A percentile compares a stretch with the other conserved stretches of the same genome.
These are phyloP conservation scores for Fundulus diaphanus DNA, from an alignment of 2,797 vertebrate species.

Conservation along the genomic window DNA sequence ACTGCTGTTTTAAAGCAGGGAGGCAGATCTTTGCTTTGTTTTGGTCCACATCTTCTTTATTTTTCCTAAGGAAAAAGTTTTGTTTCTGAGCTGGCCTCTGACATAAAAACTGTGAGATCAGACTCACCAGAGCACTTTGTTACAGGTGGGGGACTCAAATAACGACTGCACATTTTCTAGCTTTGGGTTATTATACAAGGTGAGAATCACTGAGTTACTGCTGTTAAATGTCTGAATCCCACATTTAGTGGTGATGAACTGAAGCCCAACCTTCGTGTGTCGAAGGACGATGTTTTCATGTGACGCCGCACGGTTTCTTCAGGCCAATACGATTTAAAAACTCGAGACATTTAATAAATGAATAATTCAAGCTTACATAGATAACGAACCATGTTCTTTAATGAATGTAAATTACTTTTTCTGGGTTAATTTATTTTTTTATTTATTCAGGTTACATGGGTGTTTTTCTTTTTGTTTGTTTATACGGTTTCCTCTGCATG, in stretches of 20 bases:
- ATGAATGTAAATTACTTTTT: not conserved
- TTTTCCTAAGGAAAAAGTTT: constrained; percentile 58
- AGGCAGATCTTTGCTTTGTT: not conserved
- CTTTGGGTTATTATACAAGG: not conserved
- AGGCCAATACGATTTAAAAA: not conserved
- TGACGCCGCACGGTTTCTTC: not conserved
- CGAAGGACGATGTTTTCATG: not conserved
- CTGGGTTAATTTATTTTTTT: not conserved
- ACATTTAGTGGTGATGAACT: constrained; percentile 6
- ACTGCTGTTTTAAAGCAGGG: constrained; percentile 32
- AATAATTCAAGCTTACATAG: not conserved
- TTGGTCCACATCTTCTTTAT: not conserved
- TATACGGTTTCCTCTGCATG: no score
- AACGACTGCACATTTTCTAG: not conserved
- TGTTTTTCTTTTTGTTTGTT: not conserved
- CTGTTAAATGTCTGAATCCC: not conserved
- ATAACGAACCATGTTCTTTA: not conserved
- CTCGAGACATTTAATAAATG: not conserved
- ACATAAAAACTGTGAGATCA: constrained; percentile 19
- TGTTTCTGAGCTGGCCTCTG: constrained; percentile 70
- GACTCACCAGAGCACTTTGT: constrained; percentile 11
- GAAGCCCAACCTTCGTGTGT: constrained; percentile 24
- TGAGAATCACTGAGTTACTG: not conserved
- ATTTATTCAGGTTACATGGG: not conserved
- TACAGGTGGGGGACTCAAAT: constrained; percentile 1